Conservation (phyloP, 2,888 invertebrate species). For the Cosmopolites sordidus region DNA sequence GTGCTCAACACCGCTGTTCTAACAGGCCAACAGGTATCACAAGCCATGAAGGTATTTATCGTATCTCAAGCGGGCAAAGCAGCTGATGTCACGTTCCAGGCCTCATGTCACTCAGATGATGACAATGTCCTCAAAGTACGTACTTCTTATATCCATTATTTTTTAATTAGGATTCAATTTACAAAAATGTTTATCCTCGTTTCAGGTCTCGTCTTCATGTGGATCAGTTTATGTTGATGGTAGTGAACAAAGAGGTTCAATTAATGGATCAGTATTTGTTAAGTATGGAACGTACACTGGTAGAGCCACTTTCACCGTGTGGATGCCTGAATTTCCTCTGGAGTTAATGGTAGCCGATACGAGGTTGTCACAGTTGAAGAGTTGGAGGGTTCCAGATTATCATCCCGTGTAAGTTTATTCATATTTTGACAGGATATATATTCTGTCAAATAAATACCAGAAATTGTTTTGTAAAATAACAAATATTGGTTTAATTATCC, state of each 20-base stretch:
- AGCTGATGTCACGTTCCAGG: constrained; percentile 90
- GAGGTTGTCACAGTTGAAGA: constrained; percentile 87
- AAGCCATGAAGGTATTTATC: constrained; percentile 92
- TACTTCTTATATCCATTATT: not conserved
- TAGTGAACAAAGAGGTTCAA: constrained; percentile 89
- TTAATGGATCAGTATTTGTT: constrained; percentile 89
- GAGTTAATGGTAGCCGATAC: constrained; percentile 87
- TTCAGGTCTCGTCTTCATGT: constrained; percentile 90
- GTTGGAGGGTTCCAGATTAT: constrained; percentile 88
- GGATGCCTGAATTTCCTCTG: constrained; percentile 94
- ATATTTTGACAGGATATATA: too few species aligned
- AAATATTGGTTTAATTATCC: too few species aligned
- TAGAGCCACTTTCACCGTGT: constrained; percentile 84
- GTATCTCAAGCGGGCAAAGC: constrained; percentile 92
- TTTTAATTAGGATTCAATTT: too few species aligned
- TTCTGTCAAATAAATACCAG: too few species aligned
- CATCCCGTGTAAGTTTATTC: constrained; percentile 49
- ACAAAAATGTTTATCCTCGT: constrained; percentile 10
- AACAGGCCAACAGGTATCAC: constrained; percentile 89
- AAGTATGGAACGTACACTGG: constrained; percentile 90
- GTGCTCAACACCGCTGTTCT: constrained; percentile 92
- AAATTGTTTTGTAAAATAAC: too few species aligned
- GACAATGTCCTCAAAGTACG: constrained; percentile 91
- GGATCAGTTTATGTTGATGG: constrained; percentile 96
- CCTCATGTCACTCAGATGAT: constrained; percentile 92